A percentile compares a stretch with the other conserved stretches of the same genome.
These are phyloP conservation scores for Phenganax marumi DNA, from an alignment of 92 coral and sea anemone genomes.

Conservation along the genomic window DNA sequence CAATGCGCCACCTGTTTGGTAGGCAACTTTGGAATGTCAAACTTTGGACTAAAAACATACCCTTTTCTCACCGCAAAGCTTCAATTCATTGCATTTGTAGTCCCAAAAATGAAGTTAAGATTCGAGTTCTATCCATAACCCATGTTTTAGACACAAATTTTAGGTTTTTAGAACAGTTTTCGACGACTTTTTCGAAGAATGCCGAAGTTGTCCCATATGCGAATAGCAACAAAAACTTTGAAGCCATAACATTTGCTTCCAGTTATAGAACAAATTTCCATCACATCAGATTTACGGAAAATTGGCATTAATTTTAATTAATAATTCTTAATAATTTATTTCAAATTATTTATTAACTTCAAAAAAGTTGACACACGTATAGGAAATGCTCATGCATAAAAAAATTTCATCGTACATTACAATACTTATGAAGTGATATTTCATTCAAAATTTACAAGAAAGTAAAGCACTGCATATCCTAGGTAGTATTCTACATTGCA, in stretches of 20 bases:
- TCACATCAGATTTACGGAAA: neutral
- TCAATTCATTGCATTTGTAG: neutral
- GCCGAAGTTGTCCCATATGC: neutral
- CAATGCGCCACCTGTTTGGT: neutral
- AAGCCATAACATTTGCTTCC: neutral
- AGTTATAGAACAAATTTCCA: neutral
- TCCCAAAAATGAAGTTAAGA: neutral
- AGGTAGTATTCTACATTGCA: too few species aligned
- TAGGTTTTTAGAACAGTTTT: neutral
- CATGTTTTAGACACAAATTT: neutral
- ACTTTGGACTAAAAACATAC: neutral
- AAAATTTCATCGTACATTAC: too few species aligned
- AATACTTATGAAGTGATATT: too few species aligned
- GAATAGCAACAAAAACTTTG: neutral
- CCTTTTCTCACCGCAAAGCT: neutral
- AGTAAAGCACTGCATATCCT: too few species aligned
- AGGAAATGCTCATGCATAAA: too few species aligned
- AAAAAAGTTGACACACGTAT: too few species aligned
- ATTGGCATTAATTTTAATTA: neutral
- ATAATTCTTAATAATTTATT: neutral
- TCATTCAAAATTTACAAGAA: too few species aligned
- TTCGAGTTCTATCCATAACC: constrained; percentile 6
- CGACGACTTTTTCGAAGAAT: neutral
- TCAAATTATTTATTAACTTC: neutral
- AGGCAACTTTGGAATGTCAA: constrained; percentile 31